Evolutionary conservation across 2,888 invertebrate species (phyloP).

Genomic region (Himalopsyche tibetana): DNA sequence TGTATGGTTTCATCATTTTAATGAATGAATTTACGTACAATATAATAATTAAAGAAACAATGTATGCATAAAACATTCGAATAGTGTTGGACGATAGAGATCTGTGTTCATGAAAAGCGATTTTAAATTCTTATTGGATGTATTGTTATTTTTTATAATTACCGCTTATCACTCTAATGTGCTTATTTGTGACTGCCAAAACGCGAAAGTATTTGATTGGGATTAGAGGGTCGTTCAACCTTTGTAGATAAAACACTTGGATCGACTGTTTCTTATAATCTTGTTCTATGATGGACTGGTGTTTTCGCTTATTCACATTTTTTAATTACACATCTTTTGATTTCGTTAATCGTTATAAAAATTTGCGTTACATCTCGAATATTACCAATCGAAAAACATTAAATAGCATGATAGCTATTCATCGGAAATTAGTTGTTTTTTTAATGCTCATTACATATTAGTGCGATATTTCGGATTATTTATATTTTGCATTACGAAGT

Average conservation of each 20-base stretch:
- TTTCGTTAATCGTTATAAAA: neutral
- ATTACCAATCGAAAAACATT: neutral
- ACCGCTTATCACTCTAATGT: neutral
- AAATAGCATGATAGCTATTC: too few species aligned
- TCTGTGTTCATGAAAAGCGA: too few species aligned
- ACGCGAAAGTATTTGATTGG: neutral
- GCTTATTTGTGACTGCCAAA: slow-evolving; percentile 6
- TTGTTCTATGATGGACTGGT: neutral
- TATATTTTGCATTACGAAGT: too few species aligned
- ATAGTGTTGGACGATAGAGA: too few species aligned
- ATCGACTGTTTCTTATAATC: neutral
- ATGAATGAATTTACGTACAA: too few species aligned
- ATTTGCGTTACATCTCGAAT: slow-evolving; percentile 1
- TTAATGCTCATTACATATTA: too few species aligned
- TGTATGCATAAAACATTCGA: too few species aligned
- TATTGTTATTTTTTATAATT: neutral
- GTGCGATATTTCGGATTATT: too few species aligned
- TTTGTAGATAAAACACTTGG: neutral
- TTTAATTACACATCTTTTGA: neutral
- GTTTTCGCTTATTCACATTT: neutral
- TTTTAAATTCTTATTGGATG: too few species aligned
- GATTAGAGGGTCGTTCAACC: neutral
- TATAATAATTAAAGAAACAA: too few species aligned
- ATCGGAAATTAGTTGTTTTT: too few species aligned
- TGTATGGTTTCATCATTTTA: too few species aligned